Evolutionary conservation across 1,140 invertebrate genomes (phyloP).

Genomic region (Potamilus streckersoni): DNA sequence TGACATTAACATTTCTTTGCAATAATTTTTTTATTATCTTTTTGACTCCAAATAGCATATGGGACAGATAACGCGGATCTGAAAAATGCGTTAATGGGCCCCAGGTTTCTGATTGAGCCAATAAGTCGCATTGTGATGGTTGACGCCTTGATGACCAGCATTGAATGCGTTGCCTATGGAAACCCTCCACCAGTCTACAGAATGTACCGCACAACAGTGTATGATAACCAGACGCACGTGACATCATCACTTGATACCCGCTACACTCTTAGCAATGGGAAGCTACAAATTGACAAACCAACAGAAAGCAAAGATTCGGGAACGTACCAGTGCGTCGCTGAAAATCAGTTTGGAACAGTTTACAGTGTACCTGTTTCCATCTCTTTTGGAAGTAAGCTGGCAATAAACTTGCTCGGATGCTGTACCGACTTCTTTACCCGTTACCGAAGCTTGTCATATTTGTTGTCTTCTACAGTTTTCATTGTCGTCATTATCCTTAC

Average conservation of each 20-base stretch:
- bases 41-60: constrained; percentile 28
- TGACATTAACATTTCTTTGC: no score
- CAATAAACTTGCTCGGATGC: background rate
- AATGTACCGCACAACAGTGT: constrained; percentile 20
- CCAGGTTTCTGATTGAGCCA: constrained; percentile 36
- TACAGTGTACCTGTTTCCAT: constrained; percentile 88
- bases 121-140: constrained; percentile 33
- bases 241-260: constrained; percentile 71
- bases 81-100: constrained; percentile 25
- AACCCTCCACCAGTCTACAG: constrained; percentile 91
- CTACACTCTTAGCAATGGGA: constrained; percentile 89
- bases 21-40: background rate
- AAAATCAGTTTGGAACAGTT: constrained; percentile 90
- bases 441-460: no score
- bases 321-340: constrained; percentile 92
- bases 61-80: constrained; percentile 36
- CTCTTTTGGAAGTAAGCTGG: constrained; percentile 81
- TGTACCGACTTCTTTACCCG: no score
- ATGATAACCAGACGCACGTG: constrained; percentile 68
- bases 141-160: background rate
- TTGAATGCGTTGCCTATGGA: constrained; percentile 85
- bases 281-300: constrained; percentile 88
- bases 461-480: no score
- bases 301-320: constrained; percentile 79
- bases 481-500: no score